phyloP scores from a whole-genome alignment of 2,888 invertebrate species.

The Cosmopolites sordidus region DNA sequence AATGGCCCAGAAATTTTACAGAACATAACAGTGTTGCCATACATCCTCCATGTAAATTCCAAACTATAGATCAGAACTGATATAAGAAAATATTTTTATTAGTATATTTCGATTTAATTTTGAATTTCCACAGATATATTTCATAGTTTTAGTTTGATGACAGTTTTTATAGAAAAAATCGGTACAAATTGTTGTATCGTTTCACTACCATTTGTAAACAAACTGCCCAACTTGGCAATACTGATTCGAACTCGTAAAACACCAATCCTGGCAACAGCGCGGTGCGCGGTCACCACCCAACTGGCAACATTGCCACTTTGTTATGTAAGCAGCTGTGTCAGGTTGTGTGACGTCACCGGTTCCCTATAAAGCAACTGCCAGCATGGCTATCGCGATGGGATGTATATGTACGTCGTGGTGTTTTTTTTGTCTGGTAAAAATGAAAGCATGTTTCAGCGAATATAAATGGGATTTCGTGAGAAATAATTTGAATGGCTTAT shows the following conservation, averaged over 20 bases:
- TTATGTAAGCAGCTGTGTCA: conserved; percentile 45
- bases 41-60: no score
- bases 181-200: no score
- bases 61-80: no score
- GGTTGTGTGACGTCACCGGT: conserved; percentile 40
- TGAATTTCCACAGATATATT: no score
- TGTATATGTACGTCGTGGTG: neutral
- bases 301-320: conserved; percentile 38
- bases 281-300: conserved; percentile 26
- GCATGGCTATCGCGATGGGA: conserved; percentile 6
- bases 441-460: neutral
- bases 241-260: neutral
- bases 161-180: no score
- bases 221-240: neutral
- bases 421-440: neutral
- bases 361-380: conserved; percentile 19
- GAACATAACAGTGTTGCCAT: no score
- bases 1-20: no score
- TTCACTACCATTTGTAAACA: no score
- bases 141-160: no score
- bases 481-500: neutral
- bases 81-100: no score
- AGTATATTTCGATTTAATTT: no score
- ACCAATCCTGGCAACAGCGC: conserved; percentile 20
- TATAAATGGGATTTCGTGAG: neutral